Percentiles rank a stretch among this genome's conserved stretches.
These are phyloP conservation scores for Buceros bicornis DNA, from an alignment of 2,797 vertebrate species.

Conservation along the genomic window DNA sequence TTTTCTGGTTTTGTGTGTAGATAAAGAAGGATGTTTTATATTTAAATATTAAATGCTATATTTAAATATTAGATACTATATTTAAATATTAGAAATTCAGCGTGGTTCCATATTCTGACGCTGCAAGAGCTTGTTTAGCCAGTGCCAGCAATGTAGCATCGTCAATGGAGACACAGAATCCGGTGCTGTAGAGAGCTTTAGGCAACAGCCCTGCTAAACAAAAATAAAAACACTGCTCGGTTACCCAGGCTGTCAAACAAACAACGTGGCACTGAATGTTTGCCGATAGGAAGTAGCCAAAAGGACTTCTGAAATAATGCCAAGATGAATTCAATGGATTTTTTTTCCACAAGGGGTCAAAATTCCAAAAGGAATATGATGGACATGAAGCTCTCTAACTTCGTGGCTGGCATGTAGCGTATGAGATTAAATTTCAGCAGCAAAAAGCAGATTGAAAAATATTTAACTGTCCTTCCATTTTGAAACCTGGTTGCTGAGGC, in stretches of 20 bases:
- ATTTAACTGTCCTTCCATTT: neutral
- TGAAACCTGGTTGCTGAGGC: neutral
- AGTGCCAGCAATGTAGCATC: rapidly evolving
- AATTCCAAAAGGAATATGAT: neutral
- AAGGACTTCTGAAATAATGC: neutral
- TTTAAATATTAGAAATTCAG: neutral
- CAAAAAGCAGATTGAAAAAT: neutral
- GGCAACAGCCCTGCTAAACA: neutral
- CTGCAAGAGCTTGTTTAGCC: neutral
- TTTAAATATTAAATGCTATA: neutral
- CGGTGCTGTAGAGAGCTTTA: neutral
- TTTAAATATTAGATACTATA: neutral
- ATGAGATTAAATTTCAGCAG: conserved; percentile 10
- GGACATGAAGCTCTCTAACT: neutral
- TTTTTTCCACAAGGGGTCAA: neutral
- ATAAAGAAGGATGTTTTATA: neutral
- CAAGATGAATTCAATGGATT: neutral
- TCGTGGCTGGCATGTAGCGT: neutral
- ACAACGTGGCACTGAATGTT: neutral
- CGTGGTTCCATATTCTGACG: neutral
- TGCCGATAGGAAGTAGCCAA: neutral
- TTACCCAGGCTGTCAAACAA: neutral
- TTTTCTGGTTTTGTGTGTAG: neutral
- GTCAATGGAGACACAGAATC: neutral
- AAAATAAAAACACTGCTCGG: neutral